These are phyloP conservation scores for Sussaba pulchella DNA, from an alignment of 2,888 invertebrate genomes.

Conservation along the genomic window DNA sequence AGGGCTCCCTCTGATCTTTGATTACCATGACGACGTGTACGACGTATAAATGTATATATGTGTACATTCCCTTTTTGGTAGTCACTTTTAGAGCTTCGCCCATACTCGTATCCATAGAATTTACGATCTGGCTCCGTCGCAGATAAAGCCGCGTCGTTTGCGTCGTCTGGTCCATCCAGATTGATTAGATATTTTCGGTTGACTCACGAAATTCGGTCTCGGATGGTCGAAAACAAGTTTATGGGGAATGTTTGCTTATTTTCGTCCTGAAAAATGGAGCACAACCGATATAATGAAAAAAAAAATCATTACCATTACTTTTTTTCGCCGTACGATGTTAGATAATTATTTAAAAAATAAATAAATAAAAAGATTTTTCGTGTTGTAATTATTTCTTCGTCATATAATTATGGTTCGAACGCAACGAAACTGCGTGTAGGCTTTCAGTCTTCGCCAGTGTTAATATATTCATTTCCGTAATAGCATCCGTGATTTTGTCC, in stretches of 20 bases:
- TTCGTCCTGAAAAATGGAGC: too few relatives aligned
- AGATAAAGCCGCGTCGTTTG: not conserved
- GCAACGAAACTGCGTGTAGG: not conserved
- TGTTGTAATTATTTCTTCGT: not conserved
- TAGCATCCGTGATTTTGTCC: slow-evolving; percentile 50
- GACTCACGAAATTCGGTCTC: not conserved
- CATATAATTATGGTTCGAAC: not conserved
- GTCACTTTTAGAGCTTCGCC: not conserved
- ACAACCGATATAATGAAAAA: too few relatives aligned
- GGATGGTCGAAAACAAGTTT: not conserved
- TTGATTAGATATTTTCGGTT: not conserved
- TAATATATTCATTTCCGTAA: slow-evolving; percentile 60
- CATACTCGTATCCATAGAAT: slow-evolving; percentile 1
- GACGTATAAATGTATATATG: too few relatives aligned
- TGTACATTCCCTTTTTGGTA: not conserved
- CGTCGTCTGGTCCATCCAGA: not conserved
- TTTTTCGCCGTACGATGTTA: too few relatives aligned
- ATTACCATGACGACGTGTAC: slow-evolving; percentile 47
- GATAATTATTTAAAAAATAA: too few relatives aligned
- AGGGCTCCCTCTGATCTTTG: slow-evolving; percentile 51
- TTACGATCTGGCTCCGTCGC: not conserved
- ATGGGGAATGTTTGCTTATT: too few relatives aligned
- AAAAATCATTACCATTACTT: too few relatives aligned
- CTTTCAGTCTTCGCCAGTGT: not conserved
- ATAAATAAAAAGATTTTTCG: too few relatives aligned